These are phyloP conservation scores for Sarotherodon lohbergeri DNA, from an alignment of 2,113 vertebrate genomes.

Conservation along the genomic window DNA sequence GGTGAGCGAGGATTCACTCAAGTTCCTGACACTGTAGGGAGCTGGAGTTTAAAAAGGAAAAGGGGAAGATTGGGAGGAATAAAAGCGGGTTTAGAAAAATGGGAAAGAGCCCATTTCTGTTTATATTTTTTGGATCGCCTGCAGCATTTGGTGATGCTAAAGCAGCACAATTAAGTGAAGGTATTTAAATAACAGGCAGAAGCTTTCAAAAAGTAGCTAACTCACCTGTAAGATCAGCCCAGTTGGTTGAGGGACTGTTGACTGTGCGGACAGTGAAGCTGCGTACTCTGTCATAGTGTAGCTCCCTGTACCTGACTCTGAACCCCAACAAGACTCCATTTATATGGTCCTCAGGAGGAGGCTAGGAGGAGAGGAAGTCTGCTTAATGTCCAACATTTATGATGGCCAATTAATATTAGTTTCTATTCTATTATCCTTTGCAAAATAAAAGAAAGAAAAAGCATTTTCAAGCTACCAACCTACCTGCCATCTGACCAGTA, in stretches of 20 bases:
- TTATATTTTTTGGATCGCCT: background rate
- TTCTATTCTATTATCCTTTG: background rate
- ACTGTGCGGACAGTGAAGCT: slow-evolving; percentile 79
- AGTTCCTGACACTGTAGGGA: slow-evolving; percentile 84
- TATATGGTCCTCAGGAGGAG: slow-evolving; percentile 88
- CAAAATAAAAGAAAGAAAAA: background rate
- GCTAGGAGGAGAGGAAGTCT: slow-evolving; percentile 59
- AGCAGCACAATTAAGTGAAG: background rate
- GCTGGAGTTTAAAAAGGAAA: slow-evolving; percentile 66
- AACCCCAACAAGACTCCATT: slow-evolving; percentile 94
- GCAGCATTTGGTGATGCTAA: background rate
- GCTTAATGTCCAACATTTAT: background rate
- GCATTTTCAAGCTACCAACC: background rate
- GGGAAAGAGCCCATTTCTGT: background rate
- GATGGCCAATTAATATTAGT: background rate
- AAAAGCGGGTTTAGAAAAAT: background rate
- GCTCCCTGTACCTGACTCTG: slow-evolving; percentile 87
- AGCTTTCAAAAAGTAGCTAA: background rate
- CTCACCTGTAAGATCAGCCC: slow-evolving; percentile 90
- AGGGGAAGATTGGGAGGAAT: background rate
- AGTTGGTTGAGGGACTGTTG: slow-evolving; percentile 72
- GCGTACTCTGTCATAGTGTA: slow-evolving; percentile 78
- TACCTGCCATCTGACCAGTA: slow-evolving; percentile 97
- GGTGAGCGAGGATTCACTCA: slow-evolving; percentile 90
- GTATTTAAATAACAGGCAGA: background rate